Percentiles rank a stretch among this genome's conserved stretches.
phyloP scores from a whole-genome alignment of 2,113 vertebrate genomes.

The Oophaga pumilio region DNA sequence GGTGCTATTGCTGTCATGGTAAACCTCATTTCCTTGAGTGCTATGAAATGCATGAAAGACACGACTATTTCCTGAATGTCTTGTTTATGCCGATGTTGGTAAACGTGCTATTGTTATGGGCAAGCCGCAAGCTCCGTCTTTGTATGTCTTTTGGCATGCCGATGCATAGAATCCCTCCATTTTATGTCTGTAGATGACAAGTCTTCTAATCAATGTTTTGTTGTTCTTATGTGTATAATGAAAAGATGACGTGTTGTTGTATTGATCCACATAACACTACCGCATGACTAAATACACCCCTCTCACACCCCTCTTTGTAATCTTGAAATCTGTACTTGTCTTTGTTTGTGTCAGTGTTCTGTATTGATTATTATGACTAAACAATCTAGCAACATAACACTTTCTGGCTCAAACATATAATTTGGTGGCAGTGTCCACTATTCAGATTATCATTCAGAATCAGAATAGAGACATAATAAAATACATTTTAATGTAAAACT shows the following conservation, averaged over 20 bases:
- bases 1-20: conserved; percentile 64
- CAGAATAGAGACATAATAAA: background rate
- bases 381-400: conserved; percentile 40
- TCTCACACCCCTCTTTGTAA: conserved; percentile 16
- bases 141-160: conserved; percentile 34
- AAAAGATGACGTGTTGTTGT: background rate
- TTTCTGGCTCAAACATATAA: conserved; percentile 2
- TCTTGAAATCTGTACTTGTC: background rate
- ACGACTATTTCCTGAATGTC: conserved; percentile 58
- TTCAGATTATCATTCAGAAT: background rate
- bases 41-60: conserved; percentile 65
- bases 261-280: conserved; percentile 7
- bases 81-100: conserved; percentile 33
- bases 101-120: background rate
- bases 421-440: background rate
- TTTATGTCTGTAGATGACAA: background rate
- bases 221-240: conserved; percentile 7
- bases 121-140: background rate
- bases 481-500: conserved; percentile 36
- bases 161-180: background rate
- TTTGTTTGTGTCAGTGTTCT: conserved; percentile 12
- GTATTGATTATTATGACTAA: conserved; percentile 6
- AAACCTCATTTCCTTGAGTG: conserved; percentile 65
- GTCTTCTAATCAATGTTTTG: background rate
- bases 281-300: conserved; percentile 39